phyloP scores from a whole-genome alignment of 2,797 vertebrate genomes.

The Malacoraja senta region DNA sequence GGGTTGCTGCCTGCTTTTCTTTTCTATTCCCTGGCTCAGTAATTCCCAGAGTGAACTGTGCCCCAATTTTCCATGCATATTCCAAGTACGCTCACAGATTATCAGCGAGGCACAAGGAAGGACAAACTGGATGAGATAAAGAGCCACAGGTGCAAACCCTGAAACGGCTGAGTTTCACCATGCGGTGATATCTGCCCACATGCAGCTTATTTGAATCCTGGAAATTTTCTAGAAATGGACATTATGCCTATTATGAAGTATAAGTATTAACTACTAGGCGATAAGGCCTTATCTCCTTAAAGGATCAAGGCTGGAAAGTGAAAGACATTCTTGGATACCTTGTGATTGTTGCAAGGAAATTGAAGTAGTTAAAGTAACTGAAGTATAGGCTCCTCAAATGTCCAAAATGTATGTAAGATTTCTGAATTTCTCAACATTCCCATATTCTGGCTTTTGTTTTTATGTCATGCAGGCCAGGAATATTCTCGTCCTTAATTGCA shows the following conservation, averaged over 20 bases:
- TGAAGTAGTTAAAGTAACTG: not conserved
- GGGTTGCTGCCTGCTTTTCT: not conserved
- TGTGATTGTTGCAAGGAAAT: not conserved
- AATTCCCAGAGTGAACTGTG: not conserved
- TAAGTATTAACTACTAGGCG: too few species aligned
- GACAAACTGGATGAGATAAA: not conserved
- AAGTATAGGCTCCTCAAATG: not conserved
- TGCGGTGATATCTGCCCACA: not conserved
- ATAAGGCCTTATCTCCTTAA: too few species aligned
- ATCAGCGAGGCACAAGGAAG: not conserved
- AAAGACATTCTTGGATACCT: not conserved
- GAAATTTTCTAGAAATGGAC: not conserved
- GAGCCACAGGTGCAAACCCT: not conserved
- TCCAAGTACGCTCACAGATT: not conserved
- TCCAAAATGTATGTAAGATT: not conserved
- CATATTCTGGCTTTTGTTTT: not conserved
- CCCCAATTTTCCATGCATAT: too few species aligned
- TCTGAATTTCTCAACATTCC: not conserved
- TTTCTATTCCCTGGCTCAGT: not conserved
- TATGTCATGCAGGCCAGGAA: not conserved
- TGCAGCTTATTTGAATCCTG: not conserved
- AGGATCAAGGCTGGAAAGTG: not conserved
- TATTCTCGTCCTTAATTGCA: not conserved
- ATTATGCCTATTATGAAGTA: not conserved
- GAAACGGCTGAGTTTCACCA: not conserved